A percentile compares a stretch with the other conserved stretches of the same genome.
phyloP scores from a whole-genome alignment of 2,888 invertebrate species.

The Nomada fucata region DNA sequence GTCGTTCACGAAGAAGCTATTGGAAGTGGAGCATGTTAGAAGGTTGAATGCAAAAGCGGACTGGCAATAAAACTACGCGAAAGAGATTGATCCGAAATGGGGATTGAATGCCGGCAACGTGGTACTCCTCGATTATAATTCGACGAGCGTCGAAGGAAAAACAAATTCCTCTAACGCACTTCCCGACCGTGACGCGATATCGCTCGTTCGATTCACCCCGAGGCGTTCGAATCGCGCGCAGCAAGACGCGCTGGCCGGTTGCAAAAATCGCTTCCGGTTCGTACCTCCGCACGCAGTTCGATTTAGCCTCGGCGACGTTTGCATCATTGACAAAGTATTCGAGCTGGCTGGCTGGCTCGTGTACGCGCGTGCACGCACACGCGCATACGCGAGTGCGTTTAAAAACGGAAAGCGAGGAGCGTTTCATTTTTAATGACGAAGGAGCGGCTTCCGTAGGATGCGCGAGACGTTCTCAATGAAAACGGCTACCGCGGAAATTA shows the following conservation, averaged over 20 bases:
- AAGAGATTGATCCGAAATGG: not conserved
- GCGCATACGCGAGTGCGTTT: slow-evolving; percentile 26
- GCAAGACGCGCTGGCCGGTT: not conserved
- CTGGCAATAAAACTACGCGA: not conserved
- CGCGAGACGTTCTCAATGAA: slow-evolving; percentile 41
- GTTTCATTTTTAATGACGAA: slow-evolving; percentile 60
- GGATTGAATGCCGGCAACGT: not conserved
- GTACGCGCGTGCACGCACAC: not conserved
- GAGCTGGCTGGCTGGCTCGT: not conserved
- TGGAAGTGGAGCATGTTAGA: slow-evolving; percentile 13
- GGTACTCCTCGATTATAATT: no score
- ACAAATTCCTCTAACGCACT: not conserved
- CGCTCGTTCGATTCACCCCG: not conserved
- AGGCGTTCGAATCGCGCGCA: not conserved
- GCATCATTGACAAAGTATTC: slow-evolving; percentile 49
- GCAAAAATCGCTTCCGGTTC: slow-evolving; percentile 35
- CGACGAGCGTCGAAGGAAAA: not conserved
- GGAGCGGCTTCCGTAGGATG: slow-evolving; percentile 62
- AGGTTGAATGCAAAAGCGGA: slow-evolving; percentile 8
- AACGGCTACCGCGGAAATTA: slow-evolving; percentile 39
- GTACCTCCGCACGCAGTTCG: slow-evolving; percentile 10
- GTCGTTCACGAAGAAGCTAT: not conserved
- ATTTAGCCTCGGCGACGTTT: slow-evolving; percentile 46
- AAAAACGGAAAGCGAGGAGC: slow-evolving; percentile 61
- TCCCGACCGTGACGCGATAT: not conserved